A percentile compares a stretch with the other conserved stretches of the same genome.
These are phyloP conservation scores for Anoplophora glabripennis DNA, from an alignment of 1,140 invertebrate species.

Conservation along the genomic window DNA sequence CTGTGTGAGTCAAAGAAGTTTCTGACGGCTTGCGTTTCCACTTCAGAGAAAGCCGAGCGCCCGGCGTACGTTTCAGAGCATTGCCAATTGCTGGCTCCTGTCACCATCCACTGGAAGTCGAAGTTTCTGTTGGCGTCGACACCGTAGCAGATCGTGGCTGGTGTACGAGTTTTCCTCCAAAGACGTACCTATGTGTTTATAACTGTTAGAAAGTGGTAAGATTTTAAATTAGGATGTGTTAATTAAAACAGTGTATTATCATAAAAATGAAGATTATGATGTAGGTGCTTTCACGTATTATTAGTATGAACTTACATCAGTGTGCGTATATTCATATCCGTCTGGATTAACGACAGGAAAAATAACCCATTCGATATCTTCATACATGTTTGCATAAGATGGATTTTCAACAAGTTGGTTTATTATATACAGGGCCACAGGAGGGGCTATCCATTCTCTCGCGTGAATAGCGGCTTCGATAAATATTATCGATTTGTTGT, in stretches of 20 bases:
- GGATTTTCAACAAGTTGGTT: constrained; percentile 57
- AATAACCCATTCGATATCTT: constrained; percentile 64
- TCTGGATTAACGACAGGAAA: constrained; percentile 72
- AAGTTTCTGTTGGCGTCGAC: constrained; percentile 71
- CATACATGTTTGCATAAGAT: constrained; percentile 44
- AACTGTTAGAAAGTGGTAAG: too few species aligned
- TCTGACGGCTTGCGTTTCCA: constrained; percentile 64
- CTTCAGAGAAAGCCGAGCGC: constrained; percentile 68
- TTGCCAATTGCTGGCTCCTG: constrained; percentile 60
- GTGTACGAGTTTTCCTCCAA: constrained; percentile 64
- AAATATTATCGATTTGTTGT: constrained; percentile 58
- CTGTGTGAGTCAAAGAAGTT: constrained; percentile 51
- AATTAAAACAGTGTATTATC: too few species aligned
- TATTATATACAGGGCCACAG: constrained; percentile 62
- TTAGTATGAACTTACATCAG: constrained; percentile 46
- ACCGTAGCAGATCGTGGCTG: constrained; percentile 53
- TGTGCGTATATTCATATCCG: constrained; percentile 66
- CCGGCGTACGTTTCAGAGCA: constrained; percentile 72
- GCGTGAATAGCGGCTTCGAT: constrained; percentile 67
- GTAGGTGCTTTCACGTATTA: too few species aligned
- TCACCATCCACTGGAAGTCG: constrained; percentile 61
- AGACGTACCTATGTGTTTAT: constrained; percentile 58
- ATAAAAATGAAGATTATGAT: too few species aligned
- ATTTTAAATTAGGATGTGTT: too few species aligned
- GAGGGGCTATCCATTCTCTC: constrained; percentile 68